Percentiles rank a stretch among this genome's conserved stretches.
Evolutionary conservation across 1,140 invertebrate species (phyloP).

Genomic region (Choristoneura fumiferana): DNA sequence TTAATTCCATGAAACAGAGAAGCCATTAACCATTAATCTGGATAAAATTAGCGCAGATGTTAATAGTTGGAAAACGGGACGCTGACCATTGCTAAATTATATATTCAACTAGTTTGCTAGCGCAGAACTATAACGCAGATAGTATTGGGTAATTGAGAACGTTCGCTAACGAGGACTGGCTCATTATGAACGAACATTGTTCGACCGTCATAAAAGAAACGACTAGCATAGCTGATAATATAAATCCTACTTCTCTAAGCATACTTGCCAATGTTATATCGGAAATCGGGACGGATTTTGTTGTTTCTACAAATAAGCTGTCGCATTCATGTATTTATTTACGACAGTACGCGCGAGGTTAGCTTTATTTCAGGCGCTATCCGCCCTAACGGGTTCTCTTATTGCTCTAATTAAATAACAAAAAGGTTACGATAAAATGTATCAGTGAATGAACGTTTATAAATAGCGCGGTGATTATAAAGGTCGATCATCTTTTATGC

Average conservation of each 20-base stretch:
- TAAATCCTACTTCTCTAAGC: neutral
- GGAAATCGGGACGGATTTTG: neutral
- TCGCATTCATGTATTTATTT: conserved; percentile 8
- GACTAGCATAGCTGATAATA: conserved; percentile 5
- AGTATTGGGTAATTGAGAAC: neutral
- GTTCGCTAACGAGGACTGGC: conserved; percentile 4
- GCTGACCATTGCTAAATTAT: too few species aligned
- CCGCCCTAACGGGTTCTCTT: neutral
- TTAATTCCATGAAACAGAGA: too few species aligned
- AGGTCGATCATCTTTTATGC: neutral
- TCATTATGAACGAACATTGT: conserved; percentile 9
- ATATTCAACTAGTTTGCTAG: too few species aligned
- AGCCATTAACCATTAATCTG: too few species aligned
- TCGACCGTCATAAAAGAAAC: conserved; percentile 3
- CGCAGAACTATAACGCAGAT: too few species aligned
- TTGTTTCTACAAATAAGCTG: conserved; percentile 14
- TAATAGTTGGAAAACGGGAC: too few species aligned
- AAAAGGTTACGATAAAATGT: neutral
- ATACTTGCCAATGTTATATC: neutral
- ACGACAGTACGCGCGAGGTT: neutral
- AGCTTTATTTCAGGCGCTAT: neutral
- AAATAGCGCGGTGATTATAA: conserved; percentile 1
- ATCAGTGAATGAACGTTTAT: neutral
- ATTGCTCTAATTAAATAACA: conserved; percentile 8
- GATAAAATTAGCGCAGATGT: too few species aligned